These are phyloP conservation scores for Laterallus jamaicensis DNA, from an alignment of 2,113 vertebrate species.

Conservation along the genomic window DNA sequence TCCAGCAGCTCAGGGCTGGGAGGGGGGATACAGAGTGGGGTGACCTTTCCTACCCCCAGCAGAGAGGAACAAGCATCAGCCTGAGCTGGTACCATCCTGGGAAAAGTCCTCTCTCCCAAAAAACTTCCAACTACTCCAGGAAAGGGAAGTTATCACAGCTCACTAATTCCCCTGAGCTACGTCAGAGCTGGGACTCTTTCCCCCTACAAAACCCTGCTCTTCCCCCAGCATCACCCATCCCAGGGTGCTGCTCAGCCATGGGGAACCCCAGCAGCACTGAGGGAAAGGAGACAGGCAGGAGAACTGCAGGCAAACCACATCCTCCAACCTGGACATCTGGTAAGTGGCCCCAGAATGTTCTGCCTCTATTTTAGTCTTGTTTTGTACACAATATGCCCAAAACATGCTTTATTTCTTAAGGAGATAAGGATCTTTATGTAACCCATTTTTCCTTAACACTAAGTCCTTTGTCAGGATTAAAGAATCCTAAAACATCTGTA, in stretches of 20 bases:
- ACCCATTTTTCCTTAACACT: slow-evolving; percentile 66
- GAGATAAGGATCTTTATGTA: slow-evolving; percentile 67
- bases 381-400: slow-evolving; percentile 62
- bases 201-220: background rate
- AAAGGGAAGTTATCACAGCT: background rate
- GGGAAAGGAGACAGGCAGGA: background rate
- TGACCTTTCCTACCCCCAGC: background rate
- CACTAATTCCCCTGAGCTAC: background rate
- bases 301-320: background rate
- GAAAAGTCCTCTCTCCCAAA: background rate
- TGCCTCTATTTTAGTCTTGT: slow-evolving; percentile 65
- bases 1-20: background rate
- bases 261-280: background rate
- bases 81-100: background rate
- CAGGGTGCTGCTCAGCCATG: background rate
- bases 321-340: slow-evolving; percentile 19
- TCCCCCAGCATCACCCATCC: background rate
- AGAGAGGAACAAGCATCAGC: background rate
- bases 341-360: slow-evolving; percentile 59
- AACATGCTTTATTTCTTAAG: slow-evolving; percentile 47
- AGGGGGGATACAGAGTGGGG: background rate
- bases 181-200: background rate
- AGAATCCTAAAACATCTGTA: slow-evolving; percentile 75
- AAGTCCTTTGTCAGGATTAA: slow-evolving; percentile 76
- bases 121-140: background rate